A percentile compares a stretch with the other conserved stretches of the same genome.
phyloP scores from a whole-genome alignment of 2,113 vertebrate genomes.

The Myrmecophaga tridactyla region DNA sequence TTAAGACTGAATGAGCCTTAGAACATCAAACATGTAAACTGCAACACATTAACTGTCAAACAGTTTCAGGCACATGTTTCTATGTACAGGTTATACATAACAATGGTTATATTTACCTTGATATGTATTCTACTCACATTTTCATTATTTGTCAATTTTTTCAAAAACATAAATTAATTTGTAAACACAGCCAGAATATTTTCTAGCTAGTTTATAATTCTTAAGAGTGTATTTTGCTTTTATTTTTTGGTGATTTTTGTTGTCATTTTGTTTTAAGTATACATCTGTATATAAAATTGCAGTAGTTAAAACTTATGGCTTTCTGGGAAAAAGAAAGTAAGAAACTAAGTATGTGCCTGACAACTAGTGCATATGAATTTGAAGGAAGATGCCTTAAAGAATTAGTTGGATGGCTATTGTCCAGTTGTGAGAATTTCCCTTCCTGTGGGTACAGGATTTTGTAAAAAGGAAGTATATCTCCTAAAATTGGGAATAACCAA shows the following conservation, averaged over 20 bases:
- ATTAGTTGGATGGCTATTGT: constrained; percentile 39
- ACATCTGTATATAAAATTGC: constrained; percentile 79
- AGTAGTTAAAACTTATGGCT: constrained; percentile 80
- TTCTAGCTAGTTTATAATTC: constrained; percentile 81
- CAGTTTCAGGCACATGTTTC: constrained; percentile 76
- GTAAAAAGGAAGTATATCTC: constrained; percentile 73
- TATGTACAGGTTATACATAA: constrained; percentile 72
- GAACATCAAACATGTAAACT: constrained; percentile 69
- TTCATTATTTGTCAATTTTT: constrained; percentile 78
- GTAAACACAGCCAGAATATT: constrained; percentile 79
- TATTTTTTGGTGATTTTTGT: constrained; percentile 11
- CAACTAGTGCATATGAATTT: not conserved
- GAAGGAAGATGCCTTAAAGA: not conserved
- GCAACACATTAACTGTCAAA: constrained; percentile 73
- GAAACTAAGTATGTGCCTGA: constrained; percentile 51
- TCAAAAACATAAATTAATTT: constrained; percentile 76
- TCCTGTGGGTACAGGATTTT: constrained; percentile 44
- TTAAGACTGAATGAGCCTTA: constrained; percentile 73
- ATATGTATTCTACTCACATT: constrained; percentile 69
- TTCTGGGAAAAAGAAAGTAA: constrained; percentile 73
- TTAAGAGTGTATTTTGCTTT: constrained; percentile 68
- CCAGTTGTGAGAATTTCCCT: constrained; percentile 23
- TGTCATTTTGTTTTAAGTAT: not conserved
- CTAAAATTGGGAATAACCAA: constrained; percentile 55
- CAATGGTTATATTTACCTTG: constrained; percentile 74